Percentiles rank a stretch among this genome's conserved stretches.
phyloP scores from a whole-genome alignment of 2,888 invertebrate species.

The Lasioglossum zephyrum region DNA sequence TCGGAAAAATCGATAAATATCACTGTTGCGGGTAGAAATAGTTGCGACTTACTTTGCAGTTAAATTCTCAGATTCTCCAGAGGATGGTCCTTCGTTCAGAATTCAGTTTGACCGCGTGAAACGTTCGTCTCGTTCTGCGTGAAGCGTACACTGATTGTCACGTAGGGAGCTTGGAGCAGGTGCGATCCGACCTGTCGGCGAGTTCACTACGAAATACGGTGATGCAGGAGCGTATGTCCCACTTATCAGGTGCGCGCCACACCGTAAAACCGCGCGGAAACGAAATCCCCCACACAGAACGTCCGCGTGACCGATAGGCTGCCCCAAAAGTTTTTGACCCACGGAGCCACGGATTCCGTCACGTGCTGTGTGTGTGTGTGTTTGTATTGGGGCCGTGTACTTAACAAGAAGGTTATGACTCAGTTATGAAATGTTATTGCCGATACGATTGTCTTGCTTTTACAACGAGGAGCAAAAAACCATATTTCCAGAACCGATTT shows the following conservation, averaged over 20 bases:
- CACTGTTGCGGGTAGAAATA: neutral
- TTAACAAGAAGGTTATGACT: neutral
- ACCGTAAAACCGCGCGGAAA: constrained; percentile 69
- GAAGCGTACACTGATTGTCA: neutral
- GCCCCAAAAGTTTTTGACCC: constrained; percentile 31
- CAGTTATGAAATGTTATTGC: neutral
- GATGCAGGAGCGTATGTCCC: constrained; percentile 82
- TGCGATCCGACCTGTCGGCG: constrained; percentile 74
- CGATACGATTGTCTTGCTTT: neutral
- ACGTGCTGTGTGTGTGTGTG: neutral
- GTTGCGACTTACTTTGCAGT: neutral
- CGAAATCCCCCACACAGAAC: constrained; percentile 50
- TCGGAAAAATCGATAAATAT: neutral
- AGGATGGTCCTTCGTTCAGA: neutral
- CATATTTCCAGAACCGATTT: neutral
- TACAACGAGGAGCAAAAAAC: neutral
- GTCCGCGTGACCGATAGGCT: constrained; percentile 37
- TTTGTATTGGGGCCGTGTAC: neutral
- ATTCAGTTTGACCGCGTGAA: neutral
- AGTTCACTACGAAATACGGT: constrained; percentile 81
- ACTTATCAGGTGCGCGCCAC: constrained; percentile 80
- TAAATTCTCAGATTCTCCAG: neutral
- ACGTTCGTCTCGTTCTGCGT: neutral
- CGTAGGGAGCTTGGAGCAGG: constrained; percentile 1
- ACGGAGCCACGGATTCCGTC: constrained; percentile 5